Percentiles rank a stretch among this genome's conserved stretches.
phyloP scores from a whole-genome alignment of 2,113 vertebrate species.

The Australoheros scitulus region DNA sequence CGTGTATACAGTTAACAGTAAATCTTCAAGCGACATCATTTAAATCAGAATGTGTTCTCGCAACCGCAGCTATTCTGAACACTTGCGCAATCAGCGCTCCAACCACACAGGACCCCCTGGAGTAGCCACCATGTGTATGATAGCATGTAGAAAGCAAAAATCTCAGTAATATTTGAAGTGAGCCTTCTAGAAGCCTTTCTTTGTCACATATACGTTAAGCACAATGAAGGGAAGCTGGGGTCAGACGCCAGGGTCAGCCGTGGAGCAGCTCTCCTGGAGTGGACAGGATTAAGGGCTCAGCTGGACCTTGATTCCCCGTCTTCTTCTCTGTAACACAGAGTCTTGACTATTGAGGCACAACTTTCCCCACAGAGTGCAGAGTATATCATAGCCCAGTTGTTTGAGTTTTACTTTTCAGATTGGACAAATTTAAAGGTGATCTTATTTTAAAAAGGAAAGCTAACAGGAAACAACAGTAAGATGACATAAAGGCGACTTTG shows the following conservation, averaged over 20 bases:
- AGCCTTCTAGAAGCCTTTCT: background rate
- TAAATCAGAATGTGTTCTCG: background rate
- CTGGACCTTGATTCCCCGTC: background rate
- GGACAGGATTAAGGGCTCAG: background rate
- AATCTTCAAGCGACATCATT: background rate
- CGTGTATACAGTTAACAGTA: background rate
- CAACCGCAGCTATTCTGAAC: too few species aligned
- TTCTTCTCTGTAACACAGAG: background rate
- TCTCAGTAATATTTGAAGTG: background rate
- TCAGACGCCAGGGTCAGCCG: background rate
- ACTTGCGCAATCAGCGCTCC: background rate
- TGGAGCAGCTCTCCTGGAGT: background rate
- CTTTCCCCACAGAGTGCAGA: background rate
- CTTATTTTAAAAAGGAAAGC: background rate
- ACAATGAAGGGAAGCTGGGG: background rate
- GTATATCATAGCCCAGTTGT: background rate
- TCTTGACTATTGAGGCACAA: accelerated
- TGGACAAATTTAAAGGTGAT: background rate
- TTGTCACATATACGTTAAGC: background rate
- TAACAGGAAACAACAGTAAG: background rate
- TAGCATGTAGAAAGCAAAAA: background rate
- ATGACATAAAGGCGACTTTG: background rate
- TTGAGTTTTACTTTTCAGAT: background rate
- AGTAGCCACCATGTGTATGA: background rate
- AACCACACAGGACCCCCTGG: background rate